phyloP scores from a whole-genome alignment of 2,888 invertebrate genomes.

The Drosophila quasianomalipes region DNA sequence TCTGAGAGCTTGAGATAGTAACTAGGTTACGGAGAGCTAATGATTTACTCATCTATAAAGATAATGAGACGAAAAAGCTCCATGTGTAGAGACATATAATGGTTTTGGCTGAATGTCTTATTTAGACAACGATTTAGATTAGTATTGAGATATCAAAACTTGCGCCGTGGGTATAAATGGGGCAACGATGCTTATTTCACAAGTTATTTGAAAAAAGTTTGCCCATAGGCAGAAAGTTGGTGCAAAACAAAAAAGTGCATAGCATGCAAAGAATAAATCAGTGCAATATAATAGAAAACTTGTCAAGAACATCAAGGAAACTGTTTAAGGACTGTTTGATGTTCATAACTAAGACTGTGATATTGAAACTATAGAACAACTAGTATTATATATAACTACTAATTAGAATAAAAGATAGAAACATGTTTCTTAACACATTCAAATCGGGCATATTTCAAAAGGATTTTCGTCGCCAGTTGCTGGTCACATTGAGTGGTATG shows the following conservation, averaged over 20 bases:
- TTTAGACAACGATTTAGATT: constrained; percentile 66
- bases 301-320: constrained; percentile 21
- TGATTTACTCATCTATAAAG: constrained; percentile 27
- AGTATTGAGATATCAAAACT: constrained; percentile 21
- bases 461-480: constrained; percentile 70
- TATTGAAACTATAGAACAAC: constrained; percentile 14
- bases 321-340: background rate
- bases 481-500: constrained; percentile 76
- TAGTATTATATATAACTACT: background rate
- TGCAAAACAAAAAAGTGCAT: constrained; percentile 4
- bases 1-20: background rate
- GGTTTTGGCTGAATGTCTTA: constrained; percentile 34
- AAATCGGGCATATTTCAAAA: constrained; percentile 67
- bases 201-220: constrained; percentile 43
- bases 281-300: constrained; percentile 28
- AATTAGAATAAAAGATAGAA: constrained; percentile 5
- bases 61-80: constrained; percentile 8
- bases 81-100: background rate
- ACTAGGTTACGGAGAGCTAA: background rate
- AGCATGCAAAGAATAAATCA: constrained; percentile 62
- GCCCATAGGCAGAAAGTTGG: background rate
- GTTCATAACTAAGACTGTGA: constrained; percentile 54
- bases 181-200: constrained; percentile 29
- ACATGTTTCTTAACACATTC: constrained; percentile 58
- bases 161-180: constrained; percentile 50